Conservation (phyloP, 1,140 invertebrate genomes). For the Leptinotarsa texana region DNA sequence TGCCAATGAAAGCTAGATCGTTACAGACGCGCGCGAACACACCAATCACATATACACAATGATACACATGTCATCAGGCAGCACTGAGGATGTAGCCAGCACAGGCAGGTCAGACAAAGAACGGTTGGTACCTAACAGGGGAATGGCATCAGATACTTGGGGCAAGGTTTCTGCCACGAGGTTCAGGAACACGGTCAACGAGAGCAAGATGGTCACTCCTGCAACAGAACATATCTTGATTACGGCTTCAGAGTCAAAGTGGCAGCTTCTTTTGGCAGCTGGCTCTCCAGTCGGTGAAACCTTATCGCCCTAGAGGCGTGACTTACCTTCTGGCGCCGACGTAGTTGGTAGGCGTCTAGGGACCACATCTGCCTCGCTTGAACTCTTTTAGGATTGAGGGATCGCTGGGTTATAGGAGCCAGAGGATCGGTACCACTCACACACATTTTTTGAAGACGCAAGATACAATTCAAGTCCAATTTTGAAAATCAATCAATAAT, state of each 20-base stretch:
- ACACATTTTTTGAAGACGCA: too few species aligned
- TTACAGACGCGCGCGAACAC: slow-evolving; percentile 44
- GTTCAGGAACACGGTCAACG: slow-evolving; percentile 98
- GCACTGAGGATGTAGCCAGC: slow-evolving; percentile 54
- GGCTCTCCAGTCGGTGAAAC: not conserved
- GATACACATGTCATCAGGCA: slow-evolving; percentile 54
- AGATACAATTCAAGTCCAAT: too few species aligned
- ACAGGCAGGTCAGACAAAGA: slow-evolving; percentile 57
- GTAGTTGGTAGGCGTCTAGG: too few species aligned
- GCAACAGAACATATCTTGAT: slow-evolving; percentile 71
- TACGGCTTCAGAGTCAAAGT: slow-evolving; percentile 35
- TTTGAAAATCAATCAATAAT: too few species aligned
- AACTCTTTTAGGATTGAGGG: too few species aligned
- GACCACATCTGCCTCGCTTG: too few species aligned
- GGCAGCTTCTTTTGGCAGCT: not conserved
- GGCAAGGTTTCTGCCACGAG: slow-evolving; percentile 94
- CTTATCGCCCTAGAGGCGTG: not conserved
- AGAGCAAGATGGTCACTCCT: slow-evolving; percentile 99
- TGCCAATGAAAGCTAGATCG: slow-evolving; percentile 31
- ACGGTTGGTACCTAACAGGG: slow-evolving; percentile 83
- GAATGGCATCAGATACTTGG: slow-evolving; percentile 92
- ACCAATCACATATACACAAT: slow-evolving; percentile 54
- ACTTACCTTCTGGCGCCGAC: not conserved
- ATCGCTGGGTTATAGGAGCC: too few species aligned
- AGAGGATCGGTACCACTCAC: too few species aligned